These are phyloP conservation scores for Orthosia gothica DNA, from an alignment of 2,888 invertebrate species.

Conservation along the genomic window DNA sequence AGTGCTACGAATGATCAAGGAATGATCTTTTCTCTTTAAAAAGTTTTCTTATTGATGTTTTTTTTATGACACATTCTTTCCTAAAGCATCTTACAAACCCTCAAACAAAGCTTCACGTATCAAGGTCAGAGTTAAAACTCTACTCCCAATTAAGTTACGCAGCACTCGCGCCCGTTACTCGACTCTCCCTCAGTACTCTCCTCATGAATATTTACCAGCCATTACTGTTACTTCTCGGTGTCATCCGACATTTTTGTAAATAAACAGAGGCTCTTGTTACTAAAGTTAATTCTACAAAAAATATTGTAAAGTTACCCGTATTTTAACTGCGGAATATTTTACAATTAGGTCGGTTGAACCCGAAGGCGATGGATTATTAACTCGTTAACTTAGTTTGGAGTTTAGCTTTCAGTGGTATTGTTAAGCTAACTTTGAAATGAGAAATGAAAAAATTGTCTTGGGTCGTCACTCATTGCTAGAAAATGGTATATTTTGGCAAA, in stretches of 20 bases:
- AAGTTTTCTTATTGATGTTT: not conserved
- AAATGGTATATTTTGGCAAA: not conserved
- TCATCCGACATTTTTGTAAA: slow-evolving; percentile 62
- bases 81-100: not conserved
- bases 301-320: slow-evolving; percentile 39
- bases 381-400: slow-evolving; percentile 51
- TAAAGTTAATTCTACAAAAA: slow-evolving; percentile 50
- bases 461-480: not conserved
- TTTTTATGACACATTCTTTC: not conserved
- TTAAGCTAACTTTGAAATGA: slow-evolving; percentile 40
- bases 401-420: slow-evolving; percentile 50
- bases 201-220: slow-evolving; percentile 68
- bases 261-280: slow-evolving; percentile 52
- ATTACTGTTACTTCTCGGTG: slow-evolving; percentile 63
- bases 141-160: slow-evolving; percentile 50
- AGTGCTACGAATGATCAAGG: not conserved
- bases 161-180: slow-evolving; percentile 59
- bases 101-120: slow-evolving; percentile 14
- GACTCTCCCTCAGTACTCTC: slow-evolving; percentile 55
- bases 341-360: slow-evolving; percentile 47
- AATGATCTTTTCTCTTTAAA: not conserved
- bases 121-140: slow-evolving; percentile 52
- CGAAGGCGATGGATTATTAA: slow-evolving; percentile 55
- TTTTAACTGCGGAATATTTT: slow-evolving; percentile 40
- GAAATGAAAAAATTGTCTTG: slow-evolving; percentile 13